phyloP scores from a whole-genome alignment of 2,797 vertebrate genomes.

The Hirundo rustica region DNA sequence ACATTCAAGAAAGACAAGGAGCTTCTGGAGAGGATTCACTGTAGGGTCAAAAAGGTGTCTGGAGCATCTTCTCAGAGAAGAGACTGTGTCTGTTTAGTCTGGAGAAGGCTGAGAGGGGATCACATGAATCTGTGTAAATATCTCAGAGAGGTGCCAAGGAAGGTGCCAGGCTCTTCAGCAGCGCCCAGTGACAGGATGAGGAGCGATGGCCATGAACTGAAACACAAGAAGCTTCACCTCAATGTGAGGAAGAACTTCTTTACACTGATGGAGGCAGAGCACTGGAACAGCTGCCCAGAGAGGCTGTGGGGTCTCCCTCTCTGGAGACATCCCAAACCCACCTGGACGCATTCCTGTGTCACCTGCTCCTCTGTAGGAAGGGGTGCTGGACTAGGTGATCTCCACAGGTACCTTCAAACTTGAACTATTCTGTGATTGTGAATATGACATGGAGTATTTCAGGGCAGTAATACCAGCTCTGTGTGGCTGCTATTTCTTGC shows the following conservation, averaged over 20 bases:
- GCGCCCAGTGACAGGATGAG: not conserved
- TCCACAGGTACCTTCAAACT: not conserved
- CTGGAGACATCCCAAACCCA: not conserved
- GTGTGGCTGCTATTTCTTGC: not conserved
- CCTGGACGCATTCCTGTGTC: not conserved
- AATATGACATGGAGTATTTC: not conserved
- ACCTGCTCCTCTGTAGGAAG: not conserved
- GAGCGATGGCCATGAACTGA: not conserved
- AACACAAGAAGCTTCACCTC: not conserved
- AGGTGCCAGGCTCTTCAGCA: not conserved
- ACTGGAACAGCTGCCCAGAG: not conserved
- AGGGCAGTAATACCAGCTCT: not conserved
- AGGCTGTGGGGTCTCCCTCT: not conserved
- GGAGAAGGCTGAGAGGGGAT: not conserved
- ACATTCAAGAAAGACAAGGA: not conserved
- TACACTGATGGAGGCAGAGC: not conserved
- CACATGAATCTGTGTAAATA: not conserved
- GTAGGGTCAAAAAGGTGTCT: not conserved
- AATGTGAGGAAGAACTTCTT: not conserved
- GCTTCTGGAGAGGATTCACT: not conserved
- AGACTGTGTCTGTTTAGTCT: not conserved
- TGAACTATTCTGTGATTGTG: accelerated
- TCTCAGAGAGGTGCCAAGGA: not conserved
- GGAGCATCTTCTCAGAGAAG: not conserved
- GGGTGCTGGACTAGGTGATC: not conserved